Base-by-base conservation (phyloP, 2,113 vertebrate species). In the Myrmecobius fasciatus region DNA sequence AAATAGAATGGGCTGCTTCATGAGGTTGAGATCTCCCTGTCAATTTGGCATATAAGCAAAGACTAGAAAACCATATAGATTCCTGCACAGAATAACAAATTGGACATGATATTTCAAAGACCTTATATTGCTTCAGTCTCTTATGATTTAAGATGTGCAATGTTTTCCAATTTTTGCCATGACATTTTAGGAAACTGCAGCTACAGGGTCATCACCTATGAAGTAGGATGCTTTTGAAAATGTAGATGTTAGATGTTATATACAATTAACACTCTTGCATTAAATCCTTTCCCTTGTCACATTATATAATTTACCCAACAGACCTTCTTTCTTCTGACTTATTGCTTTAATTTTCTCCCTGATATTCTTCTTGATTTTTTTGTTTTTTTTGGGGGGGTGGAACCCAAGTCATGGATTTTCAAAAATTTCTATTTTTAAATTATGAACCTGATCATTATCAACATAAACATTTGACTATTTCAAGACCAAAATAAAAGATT, bases 241-340 rank as follows among this genome's bases (percentile, higher is more conserved):
- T 94, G 91, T 93, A 94, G 94, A 89, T 91, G 93, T 52, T 93
- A 95, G 94, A 96, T 97, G 93, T 93, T 75, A 97, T 97, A 97
- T 48, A 94, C 26, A 96, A 56, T 52, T 89, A 93, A 14, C 53
- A 22, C 46, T 94, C 93, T 93, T 26, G 51, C 89, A 52, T 91
- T 56, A 91, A 46, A 75, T 93, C 46, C 43, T 96, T 95, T 91
- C 54, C 6, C 31, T 94, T 17, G 54, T 92, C 31, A 28, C 28
- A 92, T 54, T 93, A 43, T 90, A n/a, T 92, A 92, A 53, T 93
- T 95, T 92, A 60, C 1, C 60, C 17, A 83, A 43, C 7, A 6
- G 36, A n/a, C 1, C 31, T 75, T 75, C 3, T 43, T 22, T 17
- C 22, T 83, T 0, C 67, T 83, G n/a, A 43, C 67, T 43, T 67